Conservation (phyloP, 2,888 invertebrate genomes). For the Callinectes sapidus region DNA sequence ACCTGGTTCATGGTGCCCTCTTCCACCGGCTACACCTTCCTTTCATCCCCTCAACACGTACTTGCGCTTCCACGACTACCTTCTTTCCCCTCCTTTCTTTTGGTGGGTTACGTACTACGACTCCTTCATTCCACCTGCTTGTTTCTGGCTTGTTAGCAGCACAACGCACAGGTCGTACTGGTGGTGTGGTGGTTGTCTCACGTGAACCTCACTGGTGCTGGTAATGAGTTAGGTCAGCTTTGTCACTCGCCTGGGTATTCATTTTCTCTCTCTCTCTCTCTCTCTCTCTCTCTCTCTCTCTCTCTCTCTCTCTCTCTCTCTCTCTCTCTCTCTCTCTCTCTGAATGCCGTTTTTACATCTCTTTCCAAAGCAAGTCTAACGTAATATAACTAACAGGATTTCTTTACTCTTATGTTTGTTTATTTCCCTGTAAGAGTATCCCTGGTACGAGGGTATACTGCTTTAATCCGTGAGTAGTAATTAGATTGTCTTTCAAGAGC, state of each 20-base stretch:
- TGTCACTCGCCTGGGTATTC: not conserved
- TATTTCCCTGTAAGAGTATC: not conserved
- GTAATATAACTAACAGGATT: not conserved
- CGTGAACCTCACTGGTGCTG: not conserved
- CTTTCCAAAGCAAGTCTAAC: not conserved
- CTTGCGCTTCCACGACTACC: not conserved
- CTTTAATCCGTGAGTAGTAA: not conserved
- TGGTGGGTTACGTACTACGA: not conserved
- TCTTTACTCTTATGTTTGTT: not conserved
- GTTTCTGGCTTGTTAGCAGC: not conserved
- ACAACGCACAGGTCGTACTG: not conserved
- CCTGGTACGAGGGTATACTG: not conserved
- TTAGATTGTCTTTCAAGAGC: not conserved
- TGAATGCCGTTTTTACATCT: not conserved
- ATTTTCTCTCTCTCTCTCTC: slow-evolving; percentile 26
- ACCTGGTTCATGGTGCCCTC: not conserved
- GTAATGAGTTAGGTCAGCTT: not conserved
- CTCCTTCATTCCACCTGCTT: not conserved
- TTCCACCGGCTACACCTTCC: not conserved
- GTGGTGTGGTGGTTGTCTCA: not conserved
- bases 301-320: slow-evolving; percentile 28
- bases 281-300: slow-evolving; percentile 38
- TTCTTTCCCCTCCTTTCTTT: not conserved
- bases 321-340: not conserved
- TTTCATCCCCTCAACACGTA: not conserved